phyloP scores from a whole-genome alignment of 2,888 invertebrate species.

The Spisula subtruncata region DNA sequence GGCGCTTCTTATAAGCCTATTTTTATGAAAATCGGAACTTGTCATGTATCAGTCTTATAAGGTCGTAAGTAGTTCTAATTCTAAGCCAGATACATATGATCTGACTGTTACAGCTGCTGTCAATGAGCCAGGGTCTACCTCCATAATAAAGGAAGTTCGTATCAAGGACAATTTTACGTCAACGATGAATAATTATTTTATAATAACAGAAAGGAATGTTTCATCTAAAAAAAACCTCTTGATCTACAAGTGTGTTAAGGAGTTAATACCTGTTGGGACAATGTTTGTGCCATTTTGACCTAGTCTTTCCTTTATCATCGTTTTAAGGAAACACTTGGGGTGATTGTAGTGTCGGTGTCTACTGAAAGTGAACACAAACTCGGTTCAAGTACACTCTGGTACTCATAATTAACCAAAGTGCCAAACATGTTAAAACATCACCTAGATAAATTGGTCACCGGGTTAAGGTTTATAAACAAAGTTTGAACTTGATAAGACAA shows the following conservation, averaged over 20 bases:
- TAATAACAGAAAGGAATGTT: not conserved
- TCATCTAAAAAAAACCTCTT: not conserved
- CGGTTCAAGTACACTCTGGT: not conserved
- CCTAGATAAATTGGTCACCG: not conserved
- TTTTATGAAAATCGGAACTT: too few species aligned
- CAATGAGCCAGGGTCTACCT: too few species aligned
- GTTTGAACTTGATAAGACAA: not conserved
- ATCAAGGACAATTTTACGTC: too few species aligned
- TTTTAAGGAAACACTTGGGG: not conserved
- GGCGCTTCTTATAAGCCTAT: too few species aligned
- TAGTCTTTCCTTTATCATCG: slow-evolving; percentile 1
- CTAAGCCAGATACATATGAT: too few species aligned
- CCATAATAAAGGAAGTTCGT: too few species aligned
- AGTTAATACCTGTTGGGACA: not conserved
- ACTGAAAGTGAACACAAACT: slow-evolving; percentile 4
- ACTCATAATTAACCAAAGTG: not conserved
- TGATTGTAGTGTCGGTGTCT: not conserved
- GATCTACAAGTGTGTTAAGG: not conserved
- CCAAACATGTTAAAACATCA: not conserved
- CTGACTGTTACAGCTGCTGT: too few species aligned
- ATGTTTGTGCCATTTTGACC: slow-evolving; percentile 6
- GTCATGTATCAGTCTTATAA: too few species aligned
- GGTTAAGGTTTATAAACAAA: not conserved
- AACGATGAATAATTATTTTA: too few species aligned
- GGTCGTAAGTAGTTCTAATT: too few species aligned